Evolutionary conservation across 2,797 vertebrate species (phyloP).

Genomic region (Menidia menidia): DNA sequence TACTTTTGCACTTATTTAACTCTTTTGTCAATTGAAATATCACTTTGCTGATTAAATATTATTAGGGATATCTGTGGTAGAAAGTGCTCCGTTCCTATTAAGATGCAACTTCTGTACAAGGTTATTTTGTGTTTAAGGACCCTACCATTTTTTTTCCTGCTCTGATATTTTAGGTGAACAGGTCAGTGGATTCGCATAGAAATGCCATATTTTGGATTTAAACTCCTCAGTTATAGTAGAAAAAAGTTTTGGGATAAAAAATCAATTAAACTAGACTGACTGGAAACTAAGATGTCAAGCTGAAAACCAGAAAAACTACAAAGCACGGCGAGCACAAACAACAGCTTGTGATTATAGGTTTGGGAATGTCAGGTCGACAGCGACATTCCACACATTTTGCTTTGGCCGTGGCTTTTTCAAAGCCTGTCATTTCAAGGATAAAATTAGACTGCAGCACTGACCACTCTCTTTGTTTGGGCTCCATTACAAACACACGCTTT

Average conservation of each 20-base stretch:
- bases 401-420: constrained; percentile 52
- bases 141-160: not conserved
- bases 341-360: constrained; percentile 61
- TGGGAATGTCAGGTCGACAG: constrained; percentile 40
- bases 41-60: not conserved
- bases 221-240: constrained; percentile 1
- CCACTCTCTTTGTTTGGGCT: constrained; percentile 54
- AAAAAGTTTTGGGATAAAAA: constrained; percentile 1
- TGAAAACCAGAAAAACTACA: constrained; percentile 32
- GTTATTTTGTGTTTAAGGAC: not conserved
- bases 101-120: not conserved
- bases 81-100: not conserved
- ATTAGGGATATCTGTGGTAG: too few relatives aligned
- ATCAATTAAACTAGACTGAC: not conserved
- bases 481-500: constrained; percentile 55
- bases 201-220: constrained; percentile 1
- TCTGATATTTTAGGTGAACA: not conserved
- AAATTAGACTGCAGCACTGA: constrained; percentile 60
- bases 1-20: not conserved
- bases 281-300: constrained; percentile 45
- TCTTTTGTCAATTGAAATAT: not conserved
- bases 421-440: constrained; percentile 58
- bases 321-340: constrained; percentile 54
- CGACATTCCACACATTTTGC: constrained; percentile 68
- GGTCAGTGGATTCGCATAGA: not conserved